Evolutionary conservation across 2,888 invertebrate genomes (phyloP), one percentile per base, ranked within the genome.

Genomic region (Cenopis cana): DNA sequence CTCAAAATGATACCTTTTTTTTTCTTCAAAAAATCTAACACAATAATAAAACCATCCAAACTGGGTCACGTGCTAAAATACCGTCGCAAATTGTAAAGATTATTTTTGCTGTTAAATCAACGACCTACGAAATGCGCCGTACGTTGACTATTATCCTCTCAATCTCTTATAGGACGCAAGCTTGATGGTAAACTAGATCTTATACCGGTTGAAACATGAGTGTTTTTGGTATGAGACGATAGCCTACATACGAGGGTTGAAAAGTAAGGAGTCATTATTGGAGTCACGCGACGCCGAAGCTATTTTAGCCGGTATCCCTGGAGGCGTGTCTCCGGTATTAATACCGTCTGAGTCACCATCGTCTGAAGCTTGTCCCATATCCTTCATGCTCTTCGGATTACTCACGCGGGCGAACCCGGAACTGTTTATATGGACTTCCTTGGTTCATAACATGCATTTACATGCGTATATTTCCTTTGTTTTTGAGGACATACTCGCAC

Each of bases 291-390:
- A 91, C 89, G 88, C 88, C 81, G 82, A 79, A 77, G 85, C 90
- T 92, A 92, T 93, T 93, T 93, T 87, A 82, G 90, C 83, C 81
- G 86, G 84, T 85, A 85, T 85, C 89, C 87, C 89, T 89, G 90
- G 89, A 93, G 93, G 93, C 91, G 92, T 92, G 93, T 91, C 92
- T 90, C 89, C 87, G 89, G 84, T 92, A 91, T 91, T 89, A 89
- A 91, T 92, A 92, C 84, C 80, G 86, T 84, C 83, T 77, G 93
- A 93, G 80, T 93, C 93, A 93, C 84, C 81, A 81, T 81, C 85
- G 93, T 91, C 92, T 92, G 90, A 88, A 89, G 88, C 89, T 90
- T 91, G 91, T 90, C 88, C 93, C 88, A 92, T 87, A 92, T 93
- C 91, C 90, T 89, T 85, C 88, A 88, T 88, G 85, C 86, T 86